Percentiles rank a stretch among this genome's conserved stretches.
Evolutionary conservation across 2,797 vertebrate genomes (phyloP).

Genomic region (Psittacula derbiana): DNA sequence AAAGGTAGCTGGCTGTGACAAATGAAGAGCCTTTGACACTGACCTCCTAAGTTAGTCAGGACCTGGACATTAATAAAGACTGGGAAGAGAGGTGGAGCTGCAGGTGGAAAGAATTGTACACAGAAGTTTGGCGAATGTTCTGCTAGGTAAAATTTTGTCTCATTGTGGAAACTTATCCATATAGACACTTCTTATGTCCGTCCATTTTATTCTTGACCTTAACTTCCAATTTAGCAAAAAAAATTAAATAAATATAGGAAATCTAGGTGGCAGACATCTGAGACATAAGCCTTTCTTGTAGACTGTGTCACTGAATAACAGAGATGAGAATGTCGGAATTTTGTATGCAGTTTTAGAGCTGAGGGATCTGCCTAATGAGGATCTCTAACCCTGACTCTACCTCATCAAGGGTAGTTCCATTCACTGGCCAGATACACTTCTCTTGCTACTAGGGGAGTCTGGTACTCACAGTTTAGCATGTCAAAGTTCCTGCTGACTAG

Average conservation of each 20-base stretch:
- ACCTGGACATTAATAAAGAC: neutral
- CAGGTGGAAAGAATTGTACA: neutral
- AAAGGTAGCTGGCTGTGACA: neutral
- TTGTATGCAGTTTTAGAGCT: neutral
- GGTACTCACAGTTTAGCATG: neutral
- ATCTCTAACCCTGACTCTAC: neutral
- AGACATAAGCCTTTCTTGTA: neutral
- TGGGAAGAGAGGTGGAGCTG: neutral
- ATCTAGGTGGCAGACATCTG: neutral
- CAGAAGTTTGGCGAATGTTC: neutral
- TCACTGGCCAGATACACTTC: neutral
- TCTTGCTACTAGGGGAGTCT: neutral
- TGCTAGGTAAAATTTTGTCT: neutral
- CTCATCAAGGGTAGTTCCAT: neutral
- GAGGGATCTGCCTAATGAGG: neutral
- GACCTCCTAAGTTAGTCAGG: neutral
- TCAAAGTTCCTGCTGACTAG: neutral
- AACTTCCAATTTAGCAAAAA: neutral
- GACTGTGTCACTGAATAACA: neutral
- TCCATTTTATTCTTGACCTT: neutral
- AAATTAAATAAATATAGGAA: neutral
- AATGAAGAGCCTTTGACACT: neutral
- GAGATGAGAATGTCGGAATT: neutral
- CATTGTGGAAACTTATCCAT: neutral
- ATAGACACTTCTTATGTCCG: accelerated